phyloP scores from a whole-genome alignment of 2,888 invertebrate species.

The Phania funesta region DNA sequence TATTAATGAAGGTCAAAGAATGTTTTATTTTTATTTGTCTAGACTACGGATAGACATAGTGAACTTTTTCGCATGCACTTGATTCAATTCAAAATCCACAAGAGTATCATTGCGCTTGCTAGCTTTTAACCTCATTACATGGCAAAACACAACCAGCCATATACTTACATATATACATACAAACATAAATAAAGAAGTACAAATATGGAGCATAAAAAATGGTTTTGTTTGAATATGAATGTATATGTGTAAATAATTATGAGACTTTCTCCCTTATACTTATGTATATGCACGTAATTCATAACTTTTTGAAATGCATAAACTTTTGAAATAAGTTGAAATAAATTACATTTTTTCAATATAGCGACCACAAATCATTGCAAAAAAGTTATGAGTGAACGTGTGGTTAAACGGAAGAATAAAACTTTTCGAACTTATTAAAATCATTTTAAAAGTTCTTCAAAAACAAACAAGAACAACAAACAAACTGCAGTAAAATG shows the following conservation, averaged over 20 bases:
- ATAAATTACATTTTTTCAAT: neutral
- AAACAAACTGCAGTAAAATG: constrained; percentile 23
- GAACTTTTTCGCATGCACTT: constrained; percentile 67
- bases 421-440: constrained; percentile 51
- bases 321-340: neutral
- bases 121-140: constrained; percentile 69
- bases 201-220: neutral
- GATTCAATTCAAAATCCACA: constrained; percentile 65
- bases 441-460: constrained; percentile 48
- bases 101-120: constrained; percentile 62
- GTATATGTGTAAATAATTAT: constrained; percentile 31
- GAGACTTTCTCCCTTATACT: neutral
- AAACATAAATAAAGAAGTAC: neutral
- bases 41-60: constrained; percentile 70
- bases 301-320: neutral
- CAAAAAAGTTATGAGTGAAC: constrained; percentile 26
- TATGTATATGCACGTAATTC: neutral
- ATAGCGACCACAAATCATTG: neutral
- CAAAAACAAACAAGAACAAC: constrained; percentile 32
- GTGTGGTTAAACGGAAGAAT: constrained; percentile 2
- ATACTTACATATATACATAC: neutral
- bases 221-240: neutral
- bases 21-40: constrained; percentile 68
- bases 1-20: constrained; percentile 71
- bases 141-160: constrained; percentile 2